phyloP scores from a whole-genome alignment of 2,888 invertebrate species.

The Apodemia zela region DNA sequence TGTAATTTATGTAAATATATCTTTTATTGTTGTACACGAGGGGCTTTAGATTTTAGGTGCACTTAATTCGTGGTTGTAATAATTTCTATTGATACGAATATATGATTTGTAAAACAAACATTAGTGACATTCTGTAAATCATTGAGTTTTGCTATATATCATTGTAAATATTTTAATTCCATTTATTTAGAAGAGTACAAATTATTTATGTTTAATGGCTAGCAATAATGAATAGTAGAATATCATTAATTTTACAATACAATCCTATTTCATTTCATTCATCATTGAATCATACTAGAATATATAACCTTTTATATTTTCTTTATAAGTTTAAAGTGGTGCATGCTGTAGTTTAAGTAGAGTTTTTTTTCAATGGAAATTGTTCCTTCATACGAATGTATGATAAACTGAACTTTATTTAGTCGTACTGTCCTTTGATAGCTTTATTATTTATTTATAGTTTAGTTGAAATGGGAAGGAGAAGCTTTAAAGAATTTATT shows the following conservation, averaged over 20 bases:
- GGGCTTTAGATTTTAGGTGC: conserved; percentile 17
- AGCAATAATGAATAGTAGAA: conserved; percentile 41
- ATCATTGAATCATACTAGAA: neutral
- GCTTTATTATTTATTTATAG: conserved; percentile 35
- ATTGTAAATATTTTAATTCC: conserved; percentile 68
- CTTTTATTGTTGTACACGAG: conserved; percentile 7
- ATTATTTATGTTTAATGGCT: conserved; percentile 60
- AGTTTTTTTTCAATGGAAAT: conserved; percentile 36
- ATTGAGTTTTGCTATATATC: conserved; percentile 34
- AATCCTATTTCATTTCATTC: conserved; percentile 26
- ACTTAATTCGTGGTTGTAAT: conserved; percentile 21
- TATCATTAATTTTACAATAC: conserved; percentile 28
- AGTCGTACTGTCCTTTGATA: conserved; percentile 32
- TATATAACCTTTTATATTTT: conserved; percentile 11
- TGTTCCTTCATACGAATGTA: conserved; percentile 24
- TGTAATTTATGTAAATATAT: conserved; percentile 10
- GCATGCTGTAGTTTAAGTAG: conserved; percentile 71
- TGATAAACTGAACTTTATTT: conserved; percentile 23
- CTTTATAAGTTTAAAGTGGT: conserved; percentile 45
- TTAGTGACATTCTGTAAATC: conserved; percentile 3
- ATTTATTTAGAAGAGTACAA: conserved; percentile 76
- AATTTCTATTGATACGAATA: neutral
- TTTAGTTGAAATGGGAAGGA: conserved; percentile 30
- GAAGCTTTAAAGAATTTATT: conserved; percentile 23
- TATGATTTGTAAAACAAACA: conserved; percentile 12